phyloP scores from a whole-genome alignment of 2,888 invertebrate genomes.

The Meiosimyza platycephala region DNA sequence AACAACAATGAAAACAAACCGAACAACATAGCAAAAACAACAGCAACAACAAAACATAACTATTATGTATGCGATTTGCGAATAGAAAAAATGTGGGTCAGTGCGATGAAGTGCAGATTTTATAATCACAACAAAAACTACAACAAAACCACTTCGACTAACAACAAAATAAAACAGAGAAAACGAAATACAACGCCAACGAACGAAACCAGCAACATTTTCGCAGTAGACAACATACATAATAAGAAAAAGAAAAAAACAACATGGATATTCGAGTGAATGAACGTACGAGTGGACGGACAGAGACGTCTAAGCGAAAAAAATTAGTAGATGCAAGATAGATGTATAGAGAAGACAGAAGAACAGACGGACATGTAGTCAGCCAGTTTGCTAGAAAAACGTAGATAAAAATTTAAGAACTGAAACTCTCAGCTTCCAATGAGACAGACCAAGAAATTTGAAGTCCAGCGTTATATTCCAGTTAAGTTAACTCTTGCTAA shows the following conservation, averaged over 20 bases:
- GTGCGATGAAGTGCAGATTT: conserved; percentile 60
- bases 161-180: conserved; percentile 1
- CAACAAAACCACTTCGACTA: conserved; percentile 18
- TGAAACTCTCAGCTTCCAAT: no score
- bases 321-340: neutral
- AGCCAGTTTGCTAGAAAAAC: neutral
- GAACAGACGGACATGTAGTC: neutral
- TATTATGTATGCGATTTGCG: conserved; percentile 42
- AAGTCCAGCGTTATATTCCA: no score
- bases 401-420: no score
- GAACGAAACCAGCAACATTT: neutral
- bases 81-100: conserved; percentile 55
- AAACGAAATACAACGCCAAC: conserved; percentile 11
- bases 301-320: conserved; percentile 5
- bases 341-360: no score
- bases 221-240: no score
- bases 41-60: conserved; percentile 24
- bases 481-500: no score
- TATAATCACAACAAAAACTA: conserved; percentile 45
- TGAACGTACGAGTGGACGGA: conserved; percentile 27
- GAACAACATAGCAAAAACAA: conserved; percentile 12
- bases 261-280: conserved; percentile 9
- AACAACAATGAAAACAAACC: conserved; percentile 1
- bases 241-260: neutral
- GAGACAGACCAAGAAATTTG: no score